phyloP scores from a whole-genome alignment of 2,888 invertebrate genomes.

The Yponomeuta cagnagella region DNA sequence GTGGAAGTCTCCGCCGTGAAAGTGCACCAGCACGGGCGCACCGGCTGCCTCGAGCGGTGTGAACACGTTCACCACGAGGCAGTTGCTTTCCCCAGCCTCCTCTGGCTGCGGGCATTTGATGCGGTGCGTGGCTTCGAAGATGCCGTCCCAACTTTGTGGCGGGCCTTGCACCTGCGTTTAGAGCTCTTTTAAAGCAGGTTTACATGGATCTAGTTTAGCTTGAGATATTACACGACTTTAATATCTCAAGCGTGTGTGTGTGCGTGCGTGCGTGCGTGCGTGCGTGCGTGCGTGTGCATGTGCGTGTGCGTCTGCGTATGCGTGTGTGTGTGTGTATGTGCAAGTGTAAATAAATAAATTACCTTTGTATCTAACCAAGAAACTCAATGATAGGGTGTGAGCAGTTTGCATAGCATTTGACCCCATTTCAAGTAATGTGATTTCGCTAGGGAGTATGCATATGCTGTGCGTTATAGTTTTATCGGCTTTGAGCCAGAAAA shows the following conservation, averaged over 20 bases:
- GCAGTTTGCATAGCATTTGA: too few relatives aligned
- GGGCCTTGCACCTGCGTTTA: neutral
- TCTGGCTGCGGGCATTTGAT: constrained; percentile 46
- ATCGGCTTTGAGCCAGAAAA: neutral
- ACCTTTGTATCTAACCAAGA: too few relatives aligned
- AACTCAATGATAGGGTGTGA: too few relatives aligned
- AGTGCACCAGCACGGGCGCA: constrained; percentile 49
- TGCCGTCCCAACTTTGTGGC: constrained; percentile 49
- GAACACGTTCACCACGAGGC: constrained; percentile 63
- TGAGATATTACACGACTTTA: too few relatives aligned
- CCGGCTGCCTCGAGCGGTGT: constrained; percentile 31
- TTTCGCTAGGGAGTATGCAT: neutral
- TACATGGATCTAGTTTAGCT: neutral
- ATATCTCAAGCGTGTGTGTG: too few relatives aligned
- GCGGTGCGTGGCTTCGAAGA: constrained; percentile 59
- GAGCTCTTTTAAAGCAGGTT: neutral
- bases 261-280: too few relatives aligned
- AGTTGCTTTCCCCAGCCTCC: constrained; percentile 48
- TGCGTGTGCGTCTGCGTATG: too few relatives aligned
- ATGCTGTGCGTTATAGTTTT: neutral
- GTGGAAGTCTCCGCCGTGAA: constrained; percentile 66
- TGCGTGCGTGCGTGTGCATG: too few relatives aligned
- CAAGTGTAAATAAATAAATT: too few relatives aligned
- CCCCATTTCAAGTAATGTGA: neutral
- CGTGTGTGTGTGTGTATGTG: too few relatives aligned